Conservation (phyloP, 2,797 vertebrate species). For the Cossypha niveicapilla region DNA sequence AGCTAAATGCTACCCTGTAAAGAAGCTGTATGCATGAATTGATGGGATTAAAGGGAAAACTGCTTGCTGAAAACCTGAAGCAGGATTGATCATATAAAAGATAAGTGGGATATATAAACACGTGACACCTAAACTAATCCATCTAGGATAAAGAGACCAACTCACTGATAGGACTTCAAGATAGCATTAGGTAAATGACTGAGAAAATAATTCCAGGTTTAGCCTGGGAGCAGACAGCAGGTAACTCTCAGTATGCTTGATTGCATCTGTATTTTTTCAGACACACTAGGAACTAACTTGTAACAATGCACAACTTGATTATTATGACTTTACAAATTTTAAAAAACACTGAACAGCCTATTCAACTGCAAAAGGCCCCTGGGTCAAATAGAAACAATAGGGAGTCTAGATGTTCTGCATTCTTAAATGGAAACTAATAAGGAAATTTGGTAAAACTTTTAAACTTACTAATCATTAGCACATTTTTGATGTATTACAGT, state of each 20-base stretch:
- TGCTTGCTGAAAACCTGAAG: background rate
- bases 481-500: background rate
- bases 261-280: background rate
- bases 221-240: background rate
- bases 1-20: background rate
- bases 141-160: background rate
- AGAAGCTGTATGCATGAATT: background rate
- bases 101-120: background rate
- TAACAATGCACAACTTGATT: background rate
- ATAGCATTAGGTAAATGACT: background rate
- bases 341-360: background rate
- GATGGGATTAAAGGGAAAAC: background rate
- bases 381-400: background rate
- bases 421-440: background rate
- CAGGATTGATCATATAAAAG: background rate
- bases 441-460: background rate
- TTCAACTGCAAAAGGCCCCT: background rate
- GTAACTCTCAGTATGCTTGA: background rate
- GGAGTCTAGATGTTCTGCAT: background rate
- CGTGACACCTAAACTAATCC: background rate
- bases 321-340: background rate
- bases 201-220: background rate
- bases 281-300: background rate
- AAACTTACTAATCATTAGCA: background rate
- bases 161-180: background rate